These are phyloP conservation scores for Fundulus diaphanus DNA, from an alignment of 2,797 vertebrate genomes.

Conservation along the genomic window DNA sequence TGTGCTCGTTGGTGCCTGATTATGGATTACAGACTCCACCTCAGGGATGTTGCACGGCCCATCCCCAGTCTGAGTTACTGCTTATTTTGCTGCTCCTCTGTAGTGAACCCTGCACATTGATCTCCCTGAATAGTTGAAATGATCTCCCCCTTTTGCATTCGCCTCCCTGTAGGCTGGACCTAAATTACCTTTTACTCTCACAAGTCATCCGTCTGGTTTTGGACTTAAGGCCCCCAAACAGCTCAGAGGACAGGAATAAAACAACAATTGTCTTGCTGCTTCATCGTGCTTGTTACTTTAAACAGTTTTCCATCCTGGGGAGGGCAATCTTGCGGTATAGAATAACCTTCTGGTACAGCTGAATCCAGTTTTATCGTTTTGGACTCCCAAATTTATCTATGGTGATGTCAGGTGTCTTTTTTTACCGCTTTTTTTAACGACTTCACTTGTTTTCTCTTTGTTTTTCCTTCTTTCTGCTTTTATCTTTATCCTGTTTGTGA, in stretches of 20 bases:
- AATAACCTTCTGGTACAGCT: slow-evolving; percentile 15
- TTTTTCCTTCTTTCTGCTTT: slow-evolving; percentile 21
- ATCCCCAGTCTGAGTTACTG: slow-evolving; percentile 50
- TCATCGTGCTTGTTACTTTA: slow-evolving; percentile 34
- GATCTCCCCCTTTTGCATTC: slow-evolving; percentile 45
- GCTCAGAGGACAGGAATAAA: slow-evolving; percentile 42
- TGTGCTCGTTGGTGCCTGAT: slow-evolving; percentile 44
- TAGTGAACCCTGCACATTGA: slow-evolving; percentile 32
- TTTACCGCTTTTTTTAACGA: slow-evolving; percentile 3
- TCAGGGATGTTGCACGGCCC: slow-evolving; percentile 31
- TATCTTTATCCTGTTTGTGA: slow-evolving; percentile 14
- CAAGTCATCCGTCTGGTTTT: slow-evolving; percentile 55
- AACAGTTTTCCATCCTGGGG: slow-evolving; percentile 30
- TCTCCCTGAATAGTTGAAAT: slow-evolving; percentile 54
- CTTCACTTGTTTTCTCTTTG: slow-evolving; percentile 12
- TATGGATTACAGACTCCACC: slow-evolving; percentile 42
- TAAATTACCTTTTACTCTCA: slow-evolving; percentile 60
- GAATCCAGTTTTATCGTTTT: slow-evolving; percentile 20
- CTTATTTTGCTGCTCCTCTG: slow-evolving; percentile 43
- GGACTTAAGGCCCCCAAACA: slow-evolving; percentile 31
- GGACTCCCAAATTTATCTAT: slow-evolving; percentile 12
- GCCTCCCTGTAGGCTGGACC: slow-evolving; percentile 44
- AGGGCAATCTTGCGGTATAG: slow-evolving; percentile 3
- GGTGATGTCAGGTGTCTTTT: slow-evolving; percentile 26
- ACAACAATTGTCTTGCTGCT: slow-evolving; percentile 38